Evolutionary conservation across 2,113 vertebrate species (phyloP).

Genomic region (Hypanus sabinus): DNA sequence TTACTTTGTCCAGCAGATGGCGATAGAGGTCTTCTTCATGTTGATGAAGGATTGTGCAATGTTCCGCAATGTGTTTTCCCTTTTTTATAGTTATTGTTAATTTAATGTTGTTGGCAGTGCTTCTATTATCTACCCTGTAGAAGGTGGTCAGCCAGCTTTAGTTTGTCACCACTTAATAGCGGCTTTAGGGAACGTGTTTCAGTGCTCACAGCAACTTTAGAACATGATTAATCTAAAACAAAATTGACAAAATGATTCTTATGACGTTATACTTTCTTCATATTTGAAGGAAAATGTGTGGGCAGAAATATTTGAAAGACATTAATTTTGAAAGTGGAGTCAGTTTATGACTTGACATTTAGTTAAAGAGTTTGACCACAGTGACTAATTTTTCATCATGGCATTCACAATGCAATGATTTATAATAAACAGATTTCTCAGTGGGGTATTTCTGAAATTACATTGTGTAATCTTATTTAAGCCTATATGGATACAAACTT

Average conservation of each 20-base stretch:
- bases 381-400: background rate
- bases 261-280: background rate
- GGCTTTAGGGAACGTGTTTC: background rate
- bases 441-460: background rate
- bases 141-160: background rate
- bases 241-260: background rate
- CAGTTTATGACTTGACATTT: slow-evolving; percentile 11
- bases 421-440: background rate
- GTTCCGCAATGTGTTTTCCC: background rate
- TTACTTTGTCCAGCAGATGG: slow-evolving; percentile 22
- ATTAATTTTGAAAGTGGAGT: background rate
- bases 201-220: background rate
- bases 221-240: background rate
- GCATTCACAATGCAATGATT: background rate
- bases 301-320: background rate
- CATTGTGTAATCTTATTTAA: background rate
- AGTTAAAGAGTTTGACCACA: background rate
- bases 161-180: background rate
- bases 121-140: background rate
- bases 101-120: background rate
- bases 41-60: background rate
- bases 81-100: background rate
- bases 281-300: background rate
- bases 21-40: background rate
- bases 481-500: background rate